phyloP scores from a whole-genome alignment of 2,797 vertebrate genomes.

The Myoxocephalus aenaeus region DNA sequence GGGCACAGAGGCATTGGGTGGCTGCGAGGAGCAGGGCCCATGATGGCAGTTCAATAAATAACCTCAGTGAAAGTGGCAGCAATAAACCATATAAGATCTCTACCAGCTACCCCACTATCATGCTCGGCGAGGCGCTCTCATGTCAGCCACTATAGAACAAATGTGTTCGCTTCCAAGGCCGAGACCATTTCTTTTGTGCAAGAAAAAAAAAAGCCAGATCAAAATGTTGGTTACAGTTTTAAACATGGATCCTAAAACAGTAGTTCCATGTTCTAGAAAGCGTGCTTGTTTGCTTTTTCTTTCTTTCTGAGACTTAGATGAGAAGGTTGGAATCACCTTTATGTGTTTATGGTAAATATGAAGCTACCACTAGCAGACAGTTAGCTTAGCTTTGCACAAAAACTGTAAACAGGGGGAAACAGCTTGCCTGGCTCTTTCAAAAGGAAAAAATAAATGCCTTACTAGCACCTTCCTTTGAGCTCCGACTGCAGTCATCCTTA shows the following conservation, averaged over 20 bases:
- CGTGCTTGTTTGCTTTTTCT: too few species aligned
- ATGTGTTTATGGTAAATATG: neutral
- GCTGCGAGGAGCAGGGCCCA: slow-evolving; percentile 71
- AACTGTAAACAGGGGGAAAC: neutral
- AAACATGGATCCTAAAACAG: slow-evolving; percentile 12
- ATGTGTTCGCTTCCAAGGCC: slow-evolving; percentile 60
- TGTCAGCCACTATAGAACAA: slow-evolving; percentile 64
- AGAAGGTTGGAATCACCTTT: neutral
- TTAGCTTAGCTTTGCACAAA: slow-evolving; percentile 8
- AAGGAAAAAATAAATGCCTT: neutral
- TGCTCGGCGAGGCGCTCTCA: slow-evolving; percentile 65
- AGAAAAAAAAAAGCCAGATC: slow-evolving; percentile 27
- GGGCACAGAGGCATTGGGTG: slow-evolving; percentile 64
- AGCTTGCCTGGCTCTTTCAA: neutral
- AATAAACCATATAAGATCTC: slow-evolving; percentile 82
- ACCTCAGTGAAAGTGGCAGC: slow-evolving; percentile 77
- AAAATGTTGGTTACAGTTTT: slow-evolving; percentile 18
- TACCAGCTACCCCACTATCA: slow-evolving; percentile 62
- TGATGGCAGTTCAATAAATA: slow-evolving; percentile 84
- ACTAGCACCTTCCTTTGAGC: neutral
- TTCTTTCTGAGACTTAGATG: neutral
- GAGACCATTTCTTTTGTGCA: slow-evolving; percentile 52
- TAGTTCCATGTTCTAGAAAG: neutral
- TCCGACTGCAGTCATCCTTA: neutral
- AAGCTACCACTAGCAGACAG: neutral